Evolutionary conservation across 2,797 vertebrate genomes (phyloP), one percentile per base, ranked within the genome.

Genomic region (Paratrypauchen microcephalus): DNA sequence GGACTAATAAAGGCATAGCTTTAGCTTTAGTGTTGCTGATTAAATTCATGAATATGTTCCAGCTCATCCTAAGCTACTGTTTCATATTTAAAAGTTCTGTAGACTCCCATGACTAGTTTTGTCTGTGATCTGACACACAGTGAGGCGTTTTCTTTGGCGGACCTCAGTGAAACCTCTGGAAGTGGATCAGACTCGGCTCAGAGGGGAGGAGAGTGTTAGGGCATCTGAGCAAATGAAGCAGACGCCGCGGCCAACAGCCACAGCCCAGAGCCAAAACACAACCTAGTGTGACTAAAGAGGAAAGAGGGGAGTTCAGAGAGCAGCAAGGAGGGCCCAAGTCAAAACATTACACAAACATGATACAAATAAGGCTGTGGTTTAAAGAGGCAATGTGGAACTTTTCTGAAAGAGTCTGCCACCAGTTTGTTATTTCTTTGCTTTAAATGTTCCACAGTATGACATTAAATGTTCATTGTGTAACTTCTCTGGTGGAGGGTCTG

Each of bases 231-330:
- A 2, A 30, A 39, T 1, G 39, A 47, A 18, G 36, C 9, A 12
- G 11, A 21, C 36, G n/a, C 60, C 9, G 36, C 39, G 8, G 61
- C 61, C 61, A 63, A 63, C 12, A 47, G 61, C 39, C 8, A 8
- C 21, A 5, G 21, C n/a, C 9, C n/a, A 3, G n/a, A 15, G 61
- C 61, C 61, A 45, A 63, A 39, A 63, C 39, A 47, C 39, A 63
- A 47, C 39, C 39, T 15, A 26, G 61, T 63, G 61, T 47, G 61
- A 63, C 61, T 63, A 63, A 63, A 63, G 39, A 47, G 21, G 11
- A 24, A 23, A 56, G 54, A 1, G 21, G 54, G 54, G 54, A 13
- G 21, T 23, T 12, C 2, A 24, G 21, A 56, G 4, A 11, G 52
- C 4, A 2, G 48, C 48, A 15, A n/a, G 48, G 48, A n/a, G 15